Percentiles rank a stretch among this genome's conserved stretches.
These are phyloP conservation scores for Drosophila lini DNA, from an alignment of 1,140 invertebrate species.

Conservation along the genomic window DNA sequence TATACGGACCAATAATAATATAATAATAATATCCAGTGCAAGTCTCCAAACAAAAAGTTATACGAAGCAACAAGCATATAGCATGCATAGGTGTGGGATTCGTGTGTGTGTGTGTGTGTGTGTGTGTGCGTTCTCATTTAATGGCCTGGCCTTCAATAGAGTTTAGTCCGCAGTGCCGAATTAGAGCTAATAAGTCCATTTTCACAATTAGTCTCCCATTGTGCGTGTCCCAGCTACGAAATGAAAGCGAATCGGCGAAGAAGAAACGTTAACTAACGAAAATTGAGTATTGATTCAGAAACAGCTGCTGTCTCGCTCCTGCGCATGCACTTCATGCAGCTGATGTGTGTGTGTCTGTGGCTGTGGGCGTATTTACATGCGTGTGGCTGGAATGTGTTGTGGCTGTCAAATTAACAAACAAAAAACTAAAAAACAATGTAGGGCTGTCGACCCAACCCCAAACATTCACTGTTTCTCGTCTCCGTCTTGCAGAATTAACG, in stretches of 20 bases:
- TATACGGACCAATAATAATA: too few relatives aligned
- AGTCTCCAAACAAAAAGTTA: conserved; percentile 19
- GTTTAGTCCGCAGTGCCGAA: conserved; percentile 56
- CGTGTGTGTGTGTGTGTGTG: conserved; percentile 11
- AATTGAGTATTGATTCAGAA: conserved; percentile 47
- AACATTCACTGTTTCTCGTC: conserved; percentile 79
- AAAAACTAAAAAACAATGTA: conserved; percentile 3
- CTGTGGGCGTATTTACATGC: conserved; percentile 41
- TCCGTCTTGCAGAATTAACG: conserved; percentile 93
- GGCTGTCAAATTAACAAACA: conserved; percentile 60
- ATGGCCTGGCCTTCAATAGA: conserved; percentile 70
- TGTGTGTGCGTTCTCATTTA: conserved; percentile 50
- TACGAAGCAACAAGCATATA: conserved; percentile 69
- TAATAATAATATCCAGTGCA: neutral
- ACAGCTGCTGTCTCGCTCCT: conserved; percentile 32
- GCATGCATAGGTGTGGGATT: conserved; percentile 16
- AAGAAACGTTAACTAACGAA: conserved; percentile 18
- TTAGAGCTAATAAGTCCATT: conserved; percentile 72
- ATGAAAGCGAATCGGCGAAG: conserved; percentile 11
- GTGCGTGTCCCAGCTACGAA: conserved; percentile 24
- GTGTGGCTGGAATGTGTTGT: conserved; percentile 25
- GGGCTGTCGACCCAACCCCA: conserved; percentile 3
- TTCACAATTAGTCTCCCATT: conserved; percentile 45
- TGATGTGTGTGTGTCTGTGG: conserved; percentile 7
- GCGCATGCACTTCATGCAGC: conserved; percentile 39